phyloP scores from a whole-genome alignment of 2,797 vertebrate species.

The Melanogrammus aeglefinus region DNA sequence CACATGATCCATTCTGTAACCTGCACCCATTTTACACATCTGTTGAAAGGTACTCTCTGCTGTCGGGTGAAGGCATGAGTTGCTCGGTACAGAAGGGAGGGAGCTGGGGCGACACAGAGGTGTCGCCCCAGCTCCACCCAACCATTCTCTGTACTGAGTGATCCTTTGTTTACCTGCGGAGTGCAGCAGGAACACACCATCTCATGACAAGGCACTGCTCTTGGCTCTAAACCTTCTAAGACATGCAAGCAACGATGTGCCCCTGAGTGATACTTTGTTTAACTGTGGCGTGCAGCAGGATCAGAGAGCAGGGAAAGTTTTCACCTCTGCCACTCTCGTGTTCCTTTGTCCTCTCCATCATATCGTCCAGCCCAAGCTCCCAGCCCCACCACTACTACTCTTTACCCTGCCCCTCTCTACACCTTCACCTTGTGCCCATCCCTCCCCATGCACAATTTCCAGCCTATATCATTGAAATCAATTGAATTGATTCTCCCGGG shows the following conservation, averaged over 20 bases:
- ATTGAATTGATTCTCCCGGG: conserved; percentile 68
- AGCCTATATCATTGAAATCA: conserved; percentile 73
- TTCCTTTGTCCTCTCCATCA: no score
- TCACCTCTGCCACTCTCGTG: conserved; percentile 14
- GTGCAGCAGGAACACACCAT: conserved; percentile 38
- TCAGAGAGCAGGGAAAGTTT: conserved; percentile 52
- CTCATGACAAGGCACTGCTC: conserved; percentile 44
- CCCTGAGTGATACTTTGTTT: conserved; percentile 68
- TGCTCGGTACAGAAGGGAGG: not conserved
- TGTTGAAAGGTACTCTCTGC: no score
- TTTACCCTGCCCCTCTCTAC: not conserved
- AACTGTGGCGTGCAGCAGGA: conserved; percentile 38
- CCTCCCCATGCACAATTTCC: conserved; percentile 45
- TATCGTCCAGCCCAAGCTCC: conserved; percentile 5
- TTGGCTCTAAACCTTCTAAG: conserved; percentile 54
- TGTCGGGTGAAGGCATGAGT: not conserved
- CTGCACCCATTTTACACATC: no score
- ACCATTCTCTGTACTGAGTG: not conserved
- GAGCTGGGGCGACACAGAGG: no score
- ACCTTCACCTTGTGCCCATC: conserved; percentile 52
- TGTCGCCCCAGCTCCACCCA: not conserved
- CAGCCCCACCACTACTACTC: conserved; percentile 29
- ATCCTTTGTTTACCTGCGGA: not conserved
- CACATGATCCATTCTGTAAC: no score
- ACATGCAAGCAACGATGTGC: conserved; percentile 67